A percentile compares a stretch with the other conserved stretches of the same genome.
Evolutionary conservation across 2,113 vertebrate genomes (phyloP).

Genomic region (Podarcis raffonei): DNA sequence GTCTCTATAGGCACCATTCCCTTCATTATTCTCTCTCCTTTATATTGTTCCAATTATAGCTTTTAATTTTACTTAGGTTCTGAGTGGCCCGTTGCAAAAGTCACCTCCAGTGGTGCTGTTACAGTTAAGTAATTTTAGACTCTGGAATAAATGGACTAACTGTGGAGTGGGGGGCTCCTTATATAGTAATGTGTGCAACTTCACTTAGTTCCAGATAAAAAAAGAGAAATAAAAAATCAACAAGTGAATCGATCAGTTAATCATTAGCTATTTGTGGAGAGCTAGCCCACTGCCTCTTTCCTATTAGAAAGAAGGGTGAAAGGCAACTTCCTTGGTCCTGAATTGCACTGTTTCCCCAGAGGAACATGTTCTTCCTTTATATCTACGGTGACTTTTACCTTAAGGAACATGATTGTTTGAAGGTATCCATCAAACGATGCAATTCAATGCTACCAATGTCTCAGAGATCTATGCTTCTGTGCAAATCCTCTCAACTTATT

Average conservation of each 20-base stretch:
- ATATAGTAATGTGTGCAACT: background rate
- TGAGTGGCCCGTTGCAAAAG: background rate
- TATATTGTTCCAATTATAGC: background rate
- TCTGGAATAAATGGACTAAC: background rate
- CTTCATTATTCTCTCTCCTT: background rate
- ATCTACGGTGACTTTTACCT: background rate
- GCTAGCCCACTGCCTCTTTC: background rate
- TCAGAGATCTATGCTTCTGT: background rate
- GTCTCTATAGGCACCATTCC: background rate
- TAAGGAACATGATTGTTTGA: background rate
- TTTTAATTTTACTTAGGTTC: background rate
- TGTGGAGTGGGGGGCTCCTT: background rate
- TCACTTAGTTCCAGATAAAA: background rate
- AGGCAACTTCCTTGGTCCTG: accelerated
- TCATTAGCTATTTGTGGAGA: background rate
- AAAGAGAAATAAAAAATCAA: background rate
- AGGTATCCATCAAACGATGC: background rate
- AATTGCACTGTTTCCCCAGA: background rate
- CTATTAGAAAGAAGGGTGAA: background rate
- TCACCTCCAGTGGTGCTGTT: background rate
- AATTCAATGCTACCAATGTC: background rate
- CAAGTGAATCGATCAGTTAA: background rate
- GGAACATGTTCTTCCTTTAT: background rate
- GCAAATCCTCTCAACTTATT: too few species aligned
- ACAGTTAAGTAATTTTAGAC: background rate